Evolutionary conservation across 1,140 invertebrate genomes (phyloP), one percentile per base, ranked within the genome.

Genomic region (Penaeus japonicus): DNA sequence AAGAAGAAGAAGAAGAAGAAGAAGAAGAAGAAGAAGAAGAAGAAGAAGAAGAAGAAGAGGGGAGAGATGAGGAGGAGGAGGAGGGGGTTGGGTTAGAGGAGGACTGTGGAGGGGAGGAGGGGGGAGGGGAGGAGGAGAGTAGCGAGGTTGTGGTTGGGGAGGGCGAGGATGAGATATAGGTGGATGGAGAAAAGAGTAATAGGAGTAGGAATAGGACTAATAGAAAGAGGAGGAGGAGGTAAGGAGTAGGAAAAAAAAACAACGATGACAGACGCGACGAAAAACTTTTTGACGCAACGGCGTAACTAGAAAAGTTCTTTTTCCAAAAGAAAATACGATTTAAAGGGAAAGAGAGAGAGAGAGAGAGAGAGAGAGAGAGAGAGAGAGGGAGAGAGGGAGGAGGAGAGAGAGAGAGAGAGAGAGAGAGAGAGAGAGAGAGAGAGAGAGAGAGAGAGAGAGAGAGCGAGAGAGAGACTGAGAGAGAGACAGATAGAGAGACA

Each of bases 321-420:
- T 84, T 24, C 32, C 59, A 27, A 53, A 79, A 79, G 39, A 47
- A 47, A 47, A 47, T 47, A 10, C 39, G 39, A 79, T 12, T 22
- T 79, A 12, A 47, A 15, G 27, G 30, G 35, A 47, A 30, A 77
- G 73, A 35, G 30, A 77, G 73, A 77, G 73, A 35, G 73, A 77
- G 73, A 77, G 73, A 35, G 73, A 77, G 73, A 75, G 73, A 75
- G 70, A 75, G 70, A 75, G 70, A 75, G 70, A 75, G 70, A 75
- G 70, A 75, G 70, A 75, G 70, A 75, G 70, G 24, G 70, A 75
- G 70, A 75, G 73, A 75, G 24, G 30, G 73, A 75, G 73, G 22
- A 10, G 15, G 24, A 75, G 24, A 27, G 7, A 75, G 2, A 32
- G 2, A 32, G 24, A 4, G 2, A 30, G 1, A 32, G 24, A 30